phyloP scores from a whole-genome alignment of 1,140 invertebrate genomes.

The Brachionus sp. region DNA sequence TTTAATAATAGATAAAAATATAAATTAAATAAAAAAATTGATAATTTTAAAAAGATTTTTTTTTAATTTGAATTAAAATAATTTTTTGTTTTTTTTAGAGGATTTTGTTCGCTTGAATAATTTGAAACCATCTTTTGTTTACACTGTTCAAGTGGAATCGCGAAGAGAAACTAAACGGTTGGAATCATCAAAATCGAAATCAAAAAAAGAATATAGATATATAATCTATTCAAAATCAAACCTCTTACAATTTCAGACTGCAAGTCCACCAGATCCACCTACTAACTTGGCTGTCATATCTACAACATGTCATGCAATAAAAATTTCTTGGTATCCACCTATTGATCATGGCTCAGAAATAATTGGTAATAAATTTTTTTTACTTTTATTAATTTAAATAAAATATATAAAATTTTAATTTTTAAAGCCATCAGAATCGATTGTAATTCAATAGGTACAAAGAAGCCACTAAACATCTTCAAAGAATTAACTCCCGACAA shows the following conservation, averaged over 20 bases:
- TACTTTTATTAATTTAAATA: background rate
- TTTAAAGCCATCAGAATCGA: constrained; percentile 55
- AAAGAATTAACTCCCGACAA: constrained; percentile 54
- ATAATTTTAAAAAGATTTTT: background rate
- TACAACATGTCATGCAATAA: constrained; percentile 56
- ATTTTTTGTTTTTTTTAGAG: constrained; percentile 49
- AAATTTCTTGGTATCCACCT: constrained; percentile 58
- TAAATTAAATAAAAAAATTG: no score
- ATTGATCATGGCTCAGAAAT: constrained; percentile 57
- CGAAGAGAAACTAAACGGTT: constrained; percentile 55
- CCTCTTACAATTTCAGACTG: constrained; percentile 54
- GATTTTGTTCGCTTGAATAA: constrained; percentile 55
- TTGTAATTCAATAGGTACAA: constrained; percentile 53
- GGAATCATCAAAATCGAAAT: background rate
- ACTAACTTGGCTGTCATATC: constrained; percentile 54
- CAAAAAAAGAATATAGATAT: constrained; percentile 46
- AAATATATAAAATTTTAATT: background rate
- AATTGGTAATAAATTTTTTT: constrained; percentile 50
- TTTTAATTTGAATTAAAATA: background rate
- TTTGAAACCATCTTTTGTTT: constrained; percentile 52
- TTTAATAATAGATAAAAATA: no score
- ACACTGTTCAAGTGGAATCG: constrained; percentile 59
- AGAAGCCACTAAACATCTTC: constrained; percentile 46
- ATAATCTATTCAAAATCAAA: constrained; percentile 56
- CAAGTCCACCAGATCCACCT: constrained; percentile 54